Percentiles rank a stretch among this genome's conserved stretches.
Evolutionary conservation across 2,113 vertebrate genomes (phyloP).

Genomic region (Microcebus ravelobensis): DNA sequence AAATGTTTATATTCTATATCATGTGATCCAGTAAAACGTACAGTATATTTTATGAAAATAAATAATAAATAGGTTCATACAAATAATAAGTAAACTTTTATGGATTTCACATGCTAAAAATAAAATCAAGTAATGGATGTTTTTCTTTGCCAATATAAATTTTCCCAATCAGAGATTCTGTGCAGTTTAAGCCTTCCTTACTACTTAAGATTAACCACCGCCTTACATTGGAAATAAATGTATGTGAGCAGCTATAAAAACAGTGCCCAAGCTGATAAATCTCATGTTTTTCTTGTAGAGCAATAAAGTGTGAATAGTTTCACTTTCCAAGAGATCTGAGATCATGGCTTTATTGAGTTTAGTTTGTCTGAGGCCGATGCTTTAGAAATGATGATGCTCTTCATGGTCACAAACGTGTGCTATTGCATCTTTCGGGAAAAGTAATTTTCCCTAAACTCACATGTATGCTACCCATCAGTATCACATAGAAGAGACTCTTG

Average conservation of each 20-base stretch:
- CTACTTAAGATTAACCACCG: not conserved
- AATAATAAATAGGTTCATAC: not conserved
- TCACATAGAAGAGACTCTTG: not conserved
- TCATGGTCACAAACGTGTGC: not conserved
- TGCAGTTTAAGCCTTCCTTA: not conserved
- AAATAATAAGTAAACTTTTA: not conserved
- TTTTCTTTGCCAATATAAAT: conserved; percentile 36
- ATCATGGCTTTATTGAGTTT: not conserved
- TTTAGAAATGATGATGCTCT: not conserved
- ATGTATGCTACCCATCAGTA: not conserved
- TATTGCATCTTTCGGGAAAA: not conserved
- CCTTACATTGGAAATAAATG: not conserved
- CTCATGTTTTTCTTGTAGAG: not conserved
- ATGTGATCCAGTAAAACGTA: not conserved
- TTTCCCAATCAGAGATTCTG: not conserved
- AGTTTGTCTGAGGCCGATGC: not conserved
- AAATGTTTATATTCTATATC: not conserved
- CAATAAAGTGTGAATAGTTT: not conserved
- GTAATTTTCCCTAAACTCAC: not conserved
- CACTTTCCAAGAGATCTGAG: not conserved
- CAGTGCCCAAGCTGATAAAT: too few species aligned
- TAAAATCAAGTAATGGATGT: not conserved
- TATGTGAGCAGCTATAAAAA: not conserved
- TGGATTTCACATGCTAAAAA: conserved; percentile 52
- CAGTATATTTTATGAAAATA: not conserved